A percentile compares a stretch with the other conserved stretches of the same genome.
Conservation (phyloP, 1,140 invertebrate genomes). For the Acromyrmex charruanus region DNA sequence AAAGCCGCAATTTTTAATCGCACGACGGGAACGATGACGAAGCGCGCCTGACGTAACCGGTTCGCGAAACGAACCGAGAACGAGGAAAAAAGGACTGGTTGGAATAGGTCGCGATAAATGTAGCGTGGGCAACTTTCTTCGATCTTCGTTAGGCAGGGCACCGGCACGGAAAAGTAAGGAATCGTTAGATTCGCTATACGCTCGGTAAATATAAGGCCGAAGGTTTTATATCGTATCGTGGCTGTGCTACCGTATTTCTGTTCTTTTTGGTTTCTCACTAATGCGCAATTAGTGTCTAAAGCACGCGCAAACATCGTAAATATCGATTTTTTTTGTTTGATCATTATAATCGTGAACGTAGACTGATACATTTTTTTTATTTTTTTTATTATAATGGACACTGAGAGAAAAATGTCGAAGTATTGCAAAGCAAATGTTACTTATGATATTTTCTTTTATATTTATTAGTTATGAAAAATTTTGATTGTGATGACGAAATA, state of each 20-base stretch:
- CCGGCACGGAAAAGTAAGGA: constrained; percentile 53
- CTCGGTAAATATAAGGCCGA: constrained; percentile 43
- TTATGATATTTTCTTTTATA: too few species aligned
- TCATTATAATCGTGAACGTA: not conserved
- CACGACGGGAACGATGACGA: constrained; percentile 22
- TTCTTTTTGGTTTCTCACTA: not conserved
- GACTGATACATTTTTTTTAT: not conserved
- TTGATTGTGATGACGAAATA: too few species aligned
- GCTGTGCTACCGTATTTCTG: not conserved
- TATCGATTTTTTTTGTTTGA: not conserved
- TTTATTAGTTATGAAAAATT: too few species aligned
- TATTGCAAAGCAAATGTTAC: too few species aligned
- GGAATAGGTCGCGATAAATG: constrained; percentile 51
- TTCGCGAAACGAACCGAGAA: constrained; percentile 11
- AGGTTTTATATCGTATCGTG: not conserved
- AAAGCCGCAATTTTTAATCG: constrained; percentile 31
- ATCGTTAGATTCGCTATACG: constrained; percentile 60
- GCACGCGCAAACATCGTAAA: not conserved
- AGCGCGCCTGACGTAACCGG: constrained; percentile 36
- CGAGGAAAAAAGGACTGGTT: constrained; percentile 29
- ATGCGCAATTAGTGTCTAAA: not conserved
- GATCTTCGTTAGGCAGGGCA: constrained; percentile 57
- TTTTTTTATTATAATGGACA: not conserved
- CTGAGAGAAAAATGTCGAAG: too few species aligned
- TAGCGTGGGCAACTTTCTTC: constrained; percentile 47